Base-by-base conservation (phyloP, 2,888 invertebrate species). In the Brenthis ino region DNA sequence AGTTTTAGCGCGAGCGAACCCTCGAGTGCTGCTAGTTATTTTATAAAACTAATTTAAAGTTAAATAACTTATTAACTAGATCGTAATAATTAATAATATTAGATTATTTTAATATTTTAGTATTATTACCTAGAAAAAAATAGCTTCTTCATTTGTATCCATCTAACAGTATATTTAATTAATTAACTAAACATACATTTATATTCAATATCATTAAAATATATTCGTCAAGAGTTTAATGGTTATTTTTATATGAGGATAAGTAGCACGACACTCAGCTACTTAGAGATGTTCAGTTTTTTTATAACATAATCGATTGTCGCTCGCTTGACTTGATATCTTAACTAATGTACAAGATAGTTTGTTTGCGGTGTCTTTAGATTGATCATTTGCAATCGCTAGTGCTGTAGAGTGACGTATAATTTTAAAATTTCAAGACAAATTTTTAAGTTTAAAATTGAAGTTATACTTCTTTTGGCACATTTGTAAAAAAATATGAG, bases 181-280 rank as follows among this genome's bases (percentile, higher is more conserved):
- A 58, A 58, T 48, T 58, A 58, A 58, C 43, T 48, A 58, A 58
- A 58, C 14, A 58, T 28, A 48, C 58, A 58, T 58, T 47, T 13
- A 47, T 24, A 47, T 58, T 58, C 3, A 58, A 37, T 57, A 50
- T 51, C 51, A 61, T 63, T 63, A 16, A 53, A 53, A 53, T 63
- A 63, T 51, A 53, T 63, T 16, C 51, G 53, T 51, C 50, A 50
- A 67, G 28, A 60, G 43, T 50, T 60, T 20, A 37, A 60, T 53
- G 33, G 16, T 24, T 14, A 60, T 69, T 58, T 64, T 55, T 64
- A 69, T 48, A 57, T 69, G 57, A 54, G 37, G 54, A 54, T 64
- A 71, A 71, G 68, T 71, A 71, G 71, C 65, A 68, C 68, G 57
- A 57, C 57, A 54, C 65, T 71, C 68, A 16, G 56, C 60, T 65